Evolutionary conservation across 64 coral and sea anemone genomes (phyloP).

Genomic region (Pocillopora verrucosa): DNA sequence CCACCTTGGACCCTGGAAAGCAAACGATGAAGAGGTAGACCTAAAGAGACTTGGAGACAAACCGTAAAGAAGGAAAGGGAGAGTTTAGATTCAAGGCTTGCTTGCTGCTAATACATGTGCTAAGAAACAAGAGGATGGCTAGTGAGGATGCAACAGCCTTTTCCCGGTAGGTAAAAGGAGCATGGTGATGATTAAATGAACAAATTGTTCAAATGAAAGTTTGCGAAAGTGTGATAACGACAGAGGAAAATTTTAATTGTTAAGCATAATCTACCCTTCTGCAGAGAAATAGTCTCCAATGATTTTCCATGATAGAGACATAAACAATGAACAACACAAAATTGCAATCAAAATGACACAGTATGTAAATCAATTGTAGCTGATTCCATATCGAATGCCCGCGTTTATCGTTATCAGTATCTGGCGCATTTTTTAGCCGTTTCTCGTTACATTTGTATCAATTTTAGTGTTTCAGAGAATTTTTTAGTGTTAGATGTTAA

Average conservation of each 20-base stretch:
- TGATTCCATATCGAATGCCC: too few species aligned
- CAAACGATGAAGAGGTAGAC: neutral
- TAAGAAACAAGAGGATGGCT: conserved; percentile 41
- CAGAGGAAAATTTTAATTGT: conserved; percentile 28
- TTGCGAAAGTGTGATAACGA: conserved; percentile 31
- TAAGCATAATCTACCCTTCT: conserved; percentile 21
- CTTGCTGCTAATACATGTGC: conserved; percentile 49
- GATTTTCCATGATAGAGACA: conserved; percentile 35
- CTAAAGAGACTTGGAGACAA: conserved; percentile 29
- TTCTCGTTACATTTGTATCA: too few species aligned
- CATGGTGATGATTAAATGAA: conserved; percentile 34
- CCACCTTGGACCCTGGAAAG: neutral
- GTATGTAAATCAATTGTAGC: too few species aligned
- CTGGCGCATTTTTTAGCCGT: too few species aligned
- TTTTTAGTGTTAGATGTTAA: too few species aligned
- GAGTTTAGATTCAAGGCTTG: neutral
- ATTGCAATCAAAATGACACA: neutral
- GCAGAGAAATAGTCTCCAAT: conserved; percentile 32
- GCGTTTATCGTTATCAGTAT: too few species aligned
- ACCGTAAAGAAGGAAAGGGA: conserved; percentile 19
- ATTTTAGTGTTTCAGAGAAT: too few species aligned
- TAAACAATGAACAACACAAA: conserved; percentile 2
- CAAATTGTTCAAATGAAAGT: conserved; percentile 30
- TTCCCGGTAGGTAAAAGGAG: conserved; percentile 30
- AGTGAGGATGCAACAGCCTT: conserved; percentile 17